Conservation (phyloP, 2,797 vertebrate species). For the Gallinago stenura region DNA sequence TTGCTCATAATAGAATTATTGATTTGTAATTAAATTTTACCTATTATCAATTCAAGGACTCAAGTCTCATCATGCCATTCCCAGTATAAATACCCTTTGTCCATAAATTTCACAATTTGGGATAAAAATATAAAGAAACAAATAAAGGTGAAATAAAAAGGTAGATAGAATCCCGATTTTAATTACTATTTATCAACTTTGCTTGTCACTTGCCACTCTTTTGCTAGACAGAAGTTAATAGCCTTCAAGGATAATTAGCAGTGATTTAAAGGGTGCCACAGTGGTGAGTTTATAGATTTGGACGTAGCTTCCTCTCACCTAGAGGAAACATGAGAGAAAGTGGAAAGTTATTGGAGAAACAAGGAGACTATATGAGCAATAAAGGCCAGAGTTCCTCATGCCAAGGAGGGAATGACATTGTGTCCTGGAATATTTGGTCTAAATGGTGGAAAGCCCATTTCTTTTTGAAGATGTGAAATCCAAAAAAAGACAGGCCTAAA, state of each 20-base stretch:
- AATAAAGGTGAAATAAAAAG: neutral
- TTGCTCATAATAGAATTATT: neutral
- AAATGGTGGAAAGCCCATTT: neutral
- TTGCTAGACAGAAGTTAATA: neutral
- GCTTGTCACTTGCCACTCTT: neutral
- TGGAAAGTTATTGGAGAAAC: neutral
- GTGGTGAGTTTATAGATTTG: neutral
- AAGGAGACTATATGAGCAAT: neutral
- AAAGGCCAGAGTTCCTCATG: neutral
- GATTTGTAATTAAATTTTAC: neutral
- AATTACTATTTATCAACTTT: neutral
- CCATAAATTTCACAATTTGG: neutral
- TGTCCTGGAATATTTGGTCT: neutral
- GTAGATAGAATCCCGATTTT: neutral
- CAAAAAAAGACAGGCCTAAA: neutral
- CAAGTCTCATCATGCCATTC: neutral
- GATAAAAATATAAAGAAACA: neutral
- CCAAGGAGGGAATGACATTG: neutral
- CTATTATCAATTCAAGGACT: neutral
- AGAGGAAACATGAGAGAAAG: neutral
- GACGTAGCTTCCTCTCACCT: neutral
- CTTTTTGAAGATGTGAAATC: neutral
- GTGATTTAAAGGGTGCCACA: neutral
- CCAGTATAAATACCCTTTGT: neutral
- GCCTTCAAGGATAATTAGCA: neutral